Conservation (phyloP, 2,797 vertebrate genomes). For the Varecia variegata region DNA sequence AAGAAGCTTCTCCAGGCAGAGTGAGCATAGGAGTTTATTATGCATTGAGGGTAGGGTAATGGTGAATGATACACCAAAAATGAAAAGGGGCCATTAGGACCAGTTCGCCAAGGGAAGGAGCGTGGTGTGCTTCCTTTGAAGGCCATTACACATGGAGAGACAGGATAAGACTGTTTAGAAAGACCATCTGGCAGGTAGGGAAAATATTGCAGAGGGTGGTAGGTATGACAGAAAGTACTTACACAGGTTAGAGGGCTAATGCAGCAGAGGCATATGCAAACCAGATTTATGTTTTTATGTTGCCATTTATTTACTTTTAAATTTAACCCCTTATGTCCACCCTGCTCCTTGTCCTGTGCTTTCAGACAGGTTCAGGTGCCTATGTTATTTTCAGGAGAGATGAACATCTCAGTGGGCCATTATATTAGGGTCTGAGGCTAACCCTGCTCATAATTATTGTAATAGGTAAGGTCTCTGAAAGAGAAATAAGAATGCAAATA, state of each 20-base stretch:
- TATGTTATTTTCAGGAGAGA: neutral
- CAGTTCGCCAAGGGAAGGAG: neutral
- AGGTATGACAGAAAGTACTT: neutral
- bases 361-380: neutral
- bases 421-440: neutral
- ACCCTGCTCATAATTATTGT: neutral
- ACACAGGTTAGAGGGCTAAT: neutral
- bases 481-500: neutral
- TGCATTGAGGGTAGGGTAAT: neutral
- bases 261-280: neutral
- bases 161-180: neutral
- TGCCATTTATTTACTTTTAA: neutral
- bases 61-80: too few relatives aligned
- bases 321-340: too few relatives aligned
- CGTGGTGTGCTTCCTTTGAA: neutral
- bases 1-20: neutral
- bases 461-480: slow-evolving; percentile 49
- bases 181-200: neutral
- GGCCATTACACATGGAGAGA: neutral
- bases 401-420: too few relatives aligned
- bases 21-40: neutral
- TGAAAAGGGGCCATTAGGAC: neutral
- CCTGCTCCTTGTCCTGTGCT: too few relatives aligned
- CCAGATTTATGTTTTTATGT: neutral
- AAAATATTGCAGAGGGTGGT: neutral